Base-by-base conservation (phyloP, 2,888 invertebrate species). In the Heterodera filipjevi region DNA sequence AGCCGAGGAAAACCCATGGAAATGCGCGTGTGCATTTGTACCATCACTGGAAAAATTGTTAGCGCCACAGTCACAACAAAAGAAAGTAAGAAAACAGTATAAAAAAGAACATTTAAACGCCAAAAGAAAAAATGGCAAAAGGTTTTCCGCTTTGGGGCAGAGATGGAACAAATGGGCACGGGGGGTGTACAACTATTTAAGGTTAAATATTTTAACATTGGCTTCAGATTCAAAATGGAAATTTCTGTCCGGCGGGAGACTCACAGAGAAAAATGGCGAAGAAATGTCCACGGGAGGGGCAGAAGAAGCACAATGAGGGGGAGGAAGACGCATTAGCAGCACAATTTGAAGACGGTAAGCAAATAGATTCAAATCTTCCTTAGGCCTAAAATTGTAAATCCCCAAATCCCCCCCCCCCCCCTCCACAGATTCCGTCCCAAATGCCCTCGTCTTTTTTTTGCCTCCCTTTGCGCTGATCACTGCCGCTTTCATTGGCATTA, bases 1-100 rank as follows among this genome's bases (percentile, higher is more conserved):
- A 66, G 64, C 87, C 19, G 83, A 84, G 73, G 79, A 77, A 32
- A 87, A 87, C 78, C 87, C 87, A 19, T 80, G 87, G 33, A 77
- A 82, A 19, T 88, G 88, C 76, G 86, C 87, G 76, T 88, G 88
- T 78, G 81, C 82, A 33, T 59, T 59, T n/a, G 59, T n/a, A 22
- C 59, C 59, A 12, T 27, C 59, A 27, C n/a, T 59, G 27, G 27
- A 22, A 8, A n/a, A 27, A 8, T 6, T 59, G 19, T 27, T 59
- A 1, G 27, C 59, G 8, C 6, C 19, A 59, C 27, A n/a, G 27
- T 8, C 27, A 59, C 49, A 49, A 14, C 19, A 49, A 49, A 49
- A 86, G 66, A 83, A 83, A 19, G 19, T 49, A 49, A 14, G 49
- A 49, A n/a, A n/a, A n/a, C n/a, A n/a, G n/a, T n/a, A n/a, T n/a